These are phyloP conservation scores for Eucera pruinosa DNA, from an alignment of 2,888 invertebrate species.

Conservation along the genomic window DNA sequence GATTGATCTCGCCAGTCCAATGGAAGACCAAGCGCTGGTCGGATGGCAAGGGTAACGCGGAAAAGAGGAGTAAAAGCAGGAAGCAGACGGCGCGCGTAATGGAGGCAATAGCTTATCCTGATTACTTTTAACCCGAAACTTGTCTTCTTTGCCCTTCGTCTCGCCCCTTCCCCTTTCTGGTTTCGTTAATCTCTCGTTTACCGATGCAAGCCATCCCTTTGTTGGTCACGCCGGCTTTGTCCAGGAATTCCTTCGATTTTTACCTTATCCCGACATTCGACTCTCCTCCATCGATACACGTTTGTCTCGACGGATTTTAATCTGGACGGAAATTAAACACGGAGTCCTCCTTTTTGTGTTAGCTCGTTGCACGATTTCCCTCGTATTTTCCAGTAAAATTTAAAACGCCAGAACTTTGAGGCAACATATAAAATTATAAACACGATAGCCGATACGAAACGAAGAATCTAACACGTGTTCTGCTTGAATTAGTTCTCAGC, in stretches of 20 bases:
- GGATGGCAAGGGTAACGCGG: conserved; percentile 19
- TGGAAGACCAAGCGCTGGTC: conserved; percentile 31
- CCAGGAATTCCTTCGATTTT: conserved; percentile 49
- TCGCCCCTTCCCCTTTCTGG: conserved; percentile 21
- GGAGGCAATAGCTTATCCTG: conserved; percentile 77
- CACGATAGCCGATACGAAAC: no score
- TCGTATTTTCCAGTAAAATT: no score
- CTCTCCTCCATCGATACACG: conserved; percentile 53
- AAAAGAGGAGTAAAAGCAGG: conserved; percentile 49
- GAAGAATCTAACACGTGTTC: no score
- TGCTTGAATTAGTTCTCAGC: no score
- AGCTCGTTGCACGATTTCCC: no score
- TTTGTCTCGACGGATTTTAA: conserved; percentile 7
- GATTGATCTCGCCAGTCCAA: conserved; percentile 47
- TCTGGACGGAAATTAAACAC: background rate
- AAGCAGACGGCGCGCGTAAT: conserved; percentile 75
- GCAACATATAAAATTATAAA: no score
- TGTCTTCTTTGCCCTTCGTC: conserved; percentile 52
- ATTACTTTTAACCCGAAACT: conserved; percentile 78
- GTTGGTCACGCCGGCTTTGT: conserved; percentile 49
- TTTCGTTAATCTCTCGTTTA: conserved; percentile 47
- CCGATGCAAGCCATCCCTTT: conserved; percentile 55
- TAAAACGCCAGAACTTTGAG: no score
- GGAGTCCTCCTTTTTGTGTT: no score
- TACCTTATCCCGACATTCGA: conserved; percentile 51